Conservation (phyloP, 2,113 vertebrate genomes). For the Larimichthys crocea region DNA sequence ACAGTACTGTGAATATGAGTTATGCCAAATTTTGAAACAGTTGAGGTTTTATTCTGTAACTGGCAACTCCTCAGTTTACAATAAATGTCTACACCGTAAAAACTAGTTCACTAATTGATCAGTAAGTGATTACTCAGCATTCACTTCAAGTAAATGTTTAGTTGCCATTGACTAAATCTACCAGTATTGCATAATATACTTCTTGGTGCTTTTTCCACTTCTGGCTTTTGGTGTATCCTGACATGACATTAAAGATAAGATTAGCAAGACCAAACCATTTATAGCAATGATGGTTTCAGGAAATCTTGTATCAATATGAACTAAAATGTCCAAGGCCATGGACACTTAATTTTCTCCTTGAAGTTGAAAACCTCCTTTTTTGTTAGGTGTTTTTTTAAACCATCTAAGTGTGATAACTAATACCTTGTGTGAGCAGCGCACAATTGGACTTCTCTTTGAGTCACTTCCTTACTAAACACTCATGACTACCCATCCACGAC, state of each 20-base stretch:
- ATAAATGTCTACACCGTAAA: background rate
- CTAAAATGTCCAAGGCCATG: background rate
- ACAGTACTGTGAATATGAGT: background rate
- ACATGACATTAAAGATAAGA: background rate
- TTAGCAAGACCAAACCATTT: background rate
- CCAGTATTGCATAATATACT: background rate
- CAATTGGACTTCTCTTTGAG: constrained; percentile 51
- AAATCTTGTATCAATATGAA: background rate
- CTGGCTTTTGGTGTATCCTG: background rate
- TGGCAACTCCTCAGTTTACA: background rate
- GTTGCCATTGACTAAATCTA: background rate
- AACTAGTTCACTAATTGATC: background rate
- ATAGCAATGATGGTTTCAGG: background rate
- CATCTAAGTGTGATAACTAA: constrained; percentile 43
- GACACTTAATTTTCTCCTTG: constrained; percentile 11
- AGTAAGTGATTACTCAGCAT: background rate
- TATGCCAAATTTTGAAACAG: constrained; percentile 12
- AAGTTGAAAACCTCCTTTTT: constrained; percentile 11
- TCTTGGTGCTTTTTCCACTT: background rate
- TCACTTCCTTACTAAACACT: constrained; percentile 78
- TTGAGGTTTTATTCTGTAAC: background rate
- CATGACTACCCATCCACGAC: constrained; percentile 74
- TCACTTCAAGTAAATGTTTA: background rate
- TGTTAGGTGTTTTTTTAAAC: background rate
- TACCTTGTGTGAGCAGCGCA: constrained; percentile 41